Evolutionary conservation across 2,888 invertebrate species (phyloP), one percentile per base, ranked within the genome.

Genomic region (Parnassius glacialis): DNA sequence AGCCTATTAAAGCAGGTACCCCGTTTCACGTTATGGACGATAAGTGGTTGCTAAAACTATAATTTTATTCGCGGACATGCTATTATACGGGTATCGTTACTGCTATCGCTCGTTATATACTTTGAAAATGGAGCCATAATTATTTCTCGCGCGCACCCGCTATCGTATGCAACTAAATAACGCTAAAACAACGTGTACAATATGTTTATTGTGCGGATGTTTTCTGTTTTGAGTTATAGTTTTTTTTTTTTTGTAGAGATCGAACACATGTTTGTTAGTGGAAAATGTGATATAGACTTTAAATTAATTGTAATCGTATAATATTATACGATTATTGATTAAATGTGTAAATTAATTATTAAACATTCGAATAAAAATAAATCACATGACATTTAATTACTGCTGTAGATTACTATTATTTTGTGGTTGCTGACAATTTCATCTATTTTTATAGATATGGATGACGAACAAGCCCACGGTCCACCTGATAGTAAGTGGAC

Each of bases 91-190:
- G 52, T 43, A 44, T 59, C 34, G 48, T 59, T 63, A 57, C 20
- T 13, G 63, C 44, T 63, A 63, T 63, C 59, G 63, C 54, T 25
- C 51, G 55, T 63, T 63, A 63, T 63, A 56, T 56, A 48, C 63
- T 51, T 51, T 59, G 52, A 25, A 57, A 53, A 47, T 42, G 13
- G 44, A 20, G 13, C 47, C 9, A 56, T 63, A 59, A 63, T 63
- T 62, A 59, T 59, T 56, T 56, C 47, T 63, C 9, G 44, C 51
- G n/a, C 42, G 43, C 25, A n/a, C 47, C 45, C 52, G 13, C 59
- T 59, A 55, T 42, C 25, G 25, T 13, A 54, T 58, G 54, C 12
- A 34, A 62, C 44, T 62, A 57, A 56, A 56, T 52, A 61, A 62
- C 25, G 13, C 54, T 50, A 10, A 53, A 52, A 44, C 34, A 53